phyloP scores from a whole-genome alignment of 92 coral and sea anemone genomes.

The Muricea muricata region DNA sequence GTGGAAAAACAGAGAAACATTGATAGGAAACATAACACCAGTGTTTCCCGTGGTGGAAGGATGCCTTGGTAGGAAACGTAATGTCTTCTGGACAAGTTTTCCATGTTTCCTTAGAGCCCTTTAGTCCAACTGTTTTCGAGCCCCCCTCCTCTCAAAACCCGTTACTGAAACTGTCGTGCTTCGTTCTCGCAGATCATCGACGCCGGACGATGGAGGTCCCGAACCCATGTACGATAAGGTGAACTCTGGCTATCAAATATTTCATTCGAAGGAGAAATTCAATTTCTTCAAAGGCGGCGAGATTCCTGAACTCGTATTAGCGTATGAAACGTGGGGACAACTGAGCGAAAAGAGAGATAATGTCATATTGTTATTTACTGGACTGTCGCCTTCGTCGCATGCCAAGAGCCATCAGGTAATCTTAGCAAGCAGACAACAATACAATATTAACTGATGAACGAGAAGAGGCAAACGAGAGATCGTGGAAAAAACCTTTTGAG shows the following conservation, averaged over 20 bases:
- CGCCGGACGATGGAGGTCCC: constrained; percentile 53
- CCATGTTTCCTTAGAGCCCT: too few species aligned
- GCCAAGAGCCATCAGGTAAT: constrained; percentile 89
- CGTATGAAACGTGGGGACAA: constrained; percentile 97
- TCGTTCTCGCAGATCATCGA: background rate
- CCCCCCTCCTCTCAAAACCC: background rate
- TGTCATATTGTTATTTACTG: constrained; percentile 86
- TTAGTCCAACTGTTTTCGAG: too few species aligned
- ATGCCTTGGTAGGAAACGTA: too few species aligned
- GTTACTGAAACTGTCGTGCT: background rate
- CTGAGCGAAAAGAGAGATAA: constrained; percentile 79
- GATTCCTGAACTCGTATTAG: constrained; percentile 78
- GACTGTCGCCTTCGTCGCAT: constrained; percentile 93
- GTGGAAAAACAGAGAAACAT: too few species aligned
- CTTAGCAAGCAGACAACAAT: too few species aligned
- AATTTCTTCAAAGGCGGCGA: constrained; percentile 84
- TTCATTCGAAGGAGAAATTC: constrained; percentile 71
- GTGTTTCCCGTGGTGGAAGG: too few species aligned
- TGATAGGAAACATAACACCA: too few species aligned
- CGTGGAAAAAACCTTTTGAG: too few species aligned
- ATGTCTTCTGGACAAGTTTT: too few species aligned
- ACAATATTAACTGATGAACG: too few species aligned
- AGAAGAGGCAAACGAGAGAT: too few species aligned
- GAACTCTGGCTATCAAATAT: constrained; percentile 85
- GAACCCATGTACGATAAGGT: constrained; percentile 92